Base-by-base conservation (phyloP, 1,140 invertebrate genomes). In the Drosophila teissieri region DNA sequence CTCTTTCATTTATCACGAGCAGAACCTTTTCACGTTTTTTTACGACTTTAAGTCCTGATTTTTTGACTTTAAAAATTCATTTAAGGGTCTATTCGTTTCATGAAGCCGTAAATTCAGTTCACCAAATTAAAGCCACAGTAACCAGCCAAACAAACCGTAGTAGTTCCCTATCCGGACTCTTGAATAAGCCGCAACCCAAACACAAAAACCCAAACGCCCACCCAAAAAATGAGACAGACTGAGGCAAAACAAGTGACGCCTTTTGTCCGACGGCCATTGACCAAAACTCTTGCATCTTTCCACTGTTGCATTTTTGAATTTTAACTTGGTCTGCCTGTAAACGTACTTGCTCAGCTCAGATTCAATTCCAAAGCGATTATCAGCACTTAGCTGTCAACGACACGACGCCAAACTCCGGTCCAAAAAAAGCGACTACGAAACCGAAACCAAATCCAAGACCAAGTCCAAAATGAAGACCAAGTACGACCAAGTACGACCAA, bases 321-420 rank as follows among this genome's bases (percentile, higher is more conserved):
- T 74, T 54, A 86, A 81, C 78, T 86, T 86, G 73, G 82, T 68
- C 75, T 81, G 78, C 57, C 78, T 75, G 57, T 64, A 82, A 76
- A 82, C 79, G 72, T 83, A 73, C 79, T 83, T 76, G 83, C 75
- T 70, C 57, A 86, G 83, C 75, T 70, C 57, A 86, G 61, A 86
- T 86, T 86, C 79, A 86, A 86, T 86, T 88, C 83, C 88, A 86
- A 86, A 86, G 83, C 83, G 83, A 86, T 86, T 88, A 86, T 86
- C 79, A 83, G 78, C 83, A 88, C 83, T 86, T 86, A 80, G 72
- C 75, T 88, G 83, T 86, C 83, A 88, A 70, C 83, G 83, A 88
- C 83, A 88, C 83, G 79, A 88, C 61, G 69, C 74, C 69, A 78
- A 70, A 51, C 60, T 57, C 69, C 44, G 45, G 48, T 44, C 49